These are phyloP conservation scores for Caenorhabditis brenneri DNA, from an alignment of 1,140 invertebrate species.

Conservation along the genomic window DNA sequence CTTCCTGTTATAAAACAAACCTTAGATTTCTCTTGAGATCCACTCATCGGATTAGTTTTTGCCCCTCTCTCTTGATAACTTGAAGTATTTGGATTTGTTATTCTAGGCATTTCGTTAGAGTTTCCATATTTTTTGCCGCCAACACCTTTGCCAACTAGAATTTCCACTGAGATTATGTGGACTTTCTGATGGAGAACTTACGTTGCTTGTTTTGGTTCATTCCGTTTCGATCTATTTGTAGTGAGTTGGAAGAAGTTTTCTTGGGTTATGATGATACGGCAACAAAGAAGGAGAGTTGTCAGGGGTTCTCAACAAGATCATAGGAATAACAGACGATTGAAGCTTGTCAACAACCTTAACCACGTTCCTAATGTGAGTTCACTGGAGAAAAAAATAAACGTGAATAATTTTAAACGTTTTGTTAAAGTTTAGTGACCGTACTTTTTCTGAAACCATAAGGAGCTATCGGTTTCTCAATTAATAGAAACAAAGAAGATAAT, in stretches of 20 bases:
- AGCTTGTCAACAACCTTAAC: no score
- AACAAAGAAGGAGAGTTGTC: no score
- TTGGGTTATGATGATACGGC: not conserved
- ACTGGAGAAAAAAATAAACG: no score
- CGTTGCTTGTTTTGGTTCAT: not conserved
- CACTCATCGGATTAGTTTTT: not conserved
- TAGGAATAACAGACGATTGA: no score
- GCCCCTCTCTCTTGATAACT: not conserved
- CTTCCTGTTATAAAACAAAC: not conserved
- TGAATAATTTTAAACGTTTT: no score
- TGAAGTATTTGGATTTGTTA: not conserved
- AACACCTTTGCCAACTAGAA: not conserved
- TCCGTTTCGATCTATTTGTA: no score
- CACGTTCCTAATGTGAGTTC: no score
- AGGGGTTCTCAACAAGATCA: no score
- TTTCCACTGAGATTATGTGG: not conserved
- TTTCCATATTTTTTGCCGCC: not conserved
- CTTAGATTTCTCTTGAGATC: not conserved
- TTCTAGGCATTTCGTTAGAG: not conserved
- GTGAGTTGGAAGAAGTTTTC: not conserved
- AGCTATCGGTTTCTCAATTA: no score
- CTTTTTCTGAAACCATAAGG: no score
- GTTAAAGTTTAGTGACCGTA: no score
- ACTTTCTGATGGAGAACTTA: not conserved
- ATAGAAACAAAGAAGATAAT: no score